A percentile compares a stretch with the other conserved stretches of the same genome.
phyloP scores from a whole-genome alignment of 2,888 invertebrate genomes.

The Apamea sordens region DNA sequence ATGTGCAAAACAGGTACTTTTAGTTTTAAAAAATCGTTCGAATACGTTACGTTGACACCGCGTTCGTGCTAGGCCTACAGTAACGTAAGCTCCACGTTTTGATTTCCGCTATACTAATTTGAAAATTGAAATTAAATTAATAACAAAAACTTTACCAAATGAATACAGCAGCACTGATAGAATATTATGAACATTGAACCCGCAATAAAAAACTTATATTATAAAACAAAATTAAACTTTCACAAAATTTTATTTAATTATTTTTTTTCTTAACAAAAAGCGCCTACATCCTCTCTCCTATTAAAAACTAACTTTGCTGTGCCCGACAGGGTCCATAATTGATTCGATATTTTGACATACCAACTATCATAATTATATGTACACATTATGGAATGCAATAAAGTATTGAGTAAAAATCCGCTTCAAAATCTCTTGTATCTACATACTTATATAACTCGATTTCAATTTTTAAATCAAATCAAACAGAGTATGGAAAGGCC shows the following conservation, averaged over 20 bases:
- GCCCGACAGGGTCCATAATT: too few species aligned
- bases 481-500: conserved; percentile 57
- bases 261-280: too few species aligned
- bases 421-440: conserved; percentile 37
- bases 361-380: too few species aligned
- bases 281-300: too few species aligned
- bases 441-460: conserved; percentile 39
- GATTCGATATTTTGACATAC: too few species aligned
- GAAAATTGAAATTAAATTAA: neutral
- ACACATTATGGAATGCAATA: too few species aligned
- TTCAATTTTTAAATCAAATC: conserved; percentile 66
- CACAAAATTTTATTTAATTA: too few species aligned
- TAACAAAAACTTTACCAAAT: neutral
- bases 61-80: too few species aligned
- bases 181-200: neutral
- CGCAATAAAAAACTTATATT: conserved; percentile 11
- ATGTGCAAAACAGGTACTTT: neutral
- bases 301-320: too few species aligned
- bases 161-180: neutral
- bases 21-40: neutral
- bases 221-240: conserved; percentile 26
- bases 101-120: neutral
- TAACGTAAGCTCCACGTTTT: neutral
- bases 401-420: conserved; percentile 7
- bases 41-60: neutral